Base-by-base conservation (phyloP, 2,888 invertebrate species). In the Macrophya annulata region DNA sequence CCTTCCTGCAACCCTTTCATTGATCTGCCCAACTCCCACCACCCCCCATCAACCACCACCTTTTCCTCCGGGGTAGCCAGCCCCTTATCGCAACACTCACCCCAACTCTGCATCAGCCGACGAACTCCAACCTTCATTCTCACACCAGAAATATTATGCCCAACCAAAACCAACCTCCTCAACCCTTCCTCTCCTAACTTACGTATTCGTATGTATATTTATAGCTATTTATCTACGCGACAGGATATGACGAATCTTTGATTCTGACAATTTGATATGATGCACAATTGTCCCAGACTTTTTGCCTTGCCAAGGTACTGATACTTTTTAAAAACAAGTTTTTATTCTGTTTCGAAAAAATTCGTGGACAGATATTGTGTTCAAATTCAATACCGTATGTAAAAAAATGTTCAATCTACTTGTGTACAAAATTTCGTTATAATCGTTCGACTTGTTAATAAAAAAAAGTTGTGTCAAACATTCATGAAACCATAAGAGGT, bases 71-170 rank as follows among this genome's bases (percentile, higher is more conserved):
- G 88, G 87, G 88, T 88, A 89, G 86, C 89, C 83, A 88, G 89
- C 90, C 91, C 92, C 91, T 92, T 92, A 91, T 92, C 92, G 91
- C 89, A 90, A 92, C 91, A 90, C 90, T 90, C 89, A 87, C 89
- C 88, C 88, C 88, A 88, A 88, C 89, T 88, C 86, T 87, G 86
- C 86, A 87, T 87, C 87, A 79, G 85, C 74, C 83, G 71, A 86
- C 86, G 86, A 84, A 74, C 76, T 86, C 59, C 85, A 86, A 87
- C 86, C 77, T 84, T 86, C 84, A 84, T 72, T 84, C 59, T 74
- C 84, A 48, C 59, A 40, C 82, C 62, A 68, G 68, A 68, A 68
- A 68, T 68, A 68, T 68, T 68, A 68, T 68, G 37, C 68, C 37
- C 68, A 17, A 68, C 37, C 15, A 25, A 37, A 68, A 31, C 31